Evolutionary conservation across 2,888 invertebrate genomes (phyloP).

Genomic region (Hecatera dysodea): DNA sequence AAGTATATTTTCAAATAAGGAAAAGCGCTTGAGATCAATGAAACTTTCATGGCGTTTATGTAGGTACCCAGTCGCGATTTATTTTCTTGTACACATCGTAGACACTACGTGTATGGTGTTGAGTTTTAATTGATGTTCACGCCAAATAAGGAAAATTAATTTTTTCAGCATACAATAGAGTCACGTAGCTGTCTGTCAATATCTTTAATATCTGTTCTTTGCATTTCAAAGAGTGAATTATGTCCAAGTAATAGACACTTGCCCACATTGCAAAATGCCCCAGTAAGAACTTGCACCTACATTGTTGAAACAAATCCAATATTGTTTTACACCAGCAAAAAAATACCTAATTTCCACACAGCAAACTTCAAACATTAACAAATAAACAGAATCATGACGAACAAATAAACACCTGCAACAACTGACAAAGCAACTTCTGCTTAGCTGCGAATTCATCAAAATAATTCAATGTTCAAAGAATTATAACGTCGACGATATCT

Average conservation of each 20-base stretch:
- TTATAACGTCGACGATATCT: conserved; percentile 70
- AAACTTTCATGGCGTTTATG: conserved; percentile 79
- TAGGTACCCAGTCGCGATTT: conserved; percentile 71
- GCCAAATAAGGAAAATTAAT: not conserved
- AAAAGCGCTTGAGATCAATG: conserved; percentile 83
- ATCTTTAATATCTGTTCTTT: not conserved
- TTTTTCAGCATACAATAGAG: not conserved
- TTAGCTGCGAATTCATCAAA: conserved; percentile 67
- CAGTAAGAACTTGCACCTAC: conserved; percentile 5
- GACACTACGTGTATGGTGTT: conserved; percentile 29
- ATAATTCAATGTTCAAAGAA: conserved; percentile 73
- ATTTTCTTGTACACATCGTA: conserved; percentile 60
- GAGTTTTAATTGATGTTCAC: conserved; percentile 25
- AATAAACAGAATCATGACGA: conserved; percentile 36
- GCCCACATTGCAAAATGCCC: not conserved
- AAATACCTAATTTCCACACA: conserved; percentile 8
- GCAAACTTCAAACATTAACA: conserved; percentile 9
- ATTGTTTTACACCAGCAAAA: not conserved
- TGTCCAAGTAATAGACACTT: not conserved
- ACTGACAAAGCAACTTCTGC: conserved; percentile 43
- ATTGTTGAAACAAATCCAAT: conserved; percentile 15
- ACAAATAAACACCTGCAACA: conserved; percentile 56
- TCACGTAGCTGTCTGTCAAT: not conserved
- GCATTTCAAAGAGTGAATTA: conserved; percentile 1
- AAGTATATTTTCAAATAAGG: conserved; percentile 85